Evolutionary conservation across 2,797 vertebrate species (phyloP).

Genomic region (Sitta carolinensis): DNA sequence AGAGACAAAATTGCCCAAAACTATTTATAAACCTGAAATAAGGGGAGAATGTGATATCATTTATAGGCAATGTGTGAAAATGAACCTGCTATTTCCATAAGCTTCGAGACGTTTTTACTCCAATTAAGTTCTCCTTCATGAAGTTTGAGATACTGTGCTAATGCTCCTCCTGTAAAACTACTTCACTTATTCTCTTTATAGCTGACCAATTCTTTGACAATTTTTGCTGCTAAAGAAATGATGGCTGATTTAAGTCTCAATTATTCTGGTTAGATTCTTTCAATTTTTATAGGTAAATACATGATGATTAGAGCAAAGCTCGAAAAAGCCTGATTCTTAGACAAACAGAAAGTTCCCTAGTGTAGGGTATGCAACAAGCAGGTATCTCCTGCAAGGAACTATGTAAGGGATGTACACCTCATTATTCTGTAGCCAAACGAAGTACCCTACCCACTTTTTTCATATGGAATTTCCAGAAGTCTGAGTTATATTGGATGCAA

Average conservation of each 20-base stretch:
- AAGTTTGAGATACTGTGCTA: not conserved
- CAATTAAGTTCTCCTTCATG: not conserved
- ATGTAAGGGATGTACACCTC: not conserved
- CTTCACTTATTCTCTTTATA: not conserved
- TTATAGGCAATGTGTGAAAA: not conserved
- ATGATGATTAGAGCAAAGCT: not conserved
- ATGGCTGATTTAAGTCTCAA: not conserved
- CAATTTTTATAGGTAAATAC: not conserved
- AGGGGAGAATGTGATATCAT: not conserved
- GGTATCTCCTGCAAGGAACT: not conserved
- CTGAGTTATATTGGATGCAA: not conserved
- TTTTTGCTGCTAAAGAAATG: not conserved
- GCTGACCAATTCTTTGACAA: not conserved
- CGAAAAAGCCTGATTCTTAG: not conserved
- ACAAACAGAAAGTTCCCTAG: not conserved
- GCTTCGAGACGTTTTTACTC: not conserved
- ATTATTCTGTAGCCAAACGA: not conserved
- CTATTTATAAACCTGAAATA: slow-evolving; percentile 19
- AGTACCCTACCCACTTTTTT: not conserved
- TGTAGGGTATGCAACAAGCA: not conserved
- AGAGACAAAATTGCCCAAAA: not conserved
- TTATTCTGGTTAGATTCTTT: not conserved
- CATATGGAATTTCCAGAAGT: not conserved
- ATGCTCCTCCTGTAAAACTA: not conserved
- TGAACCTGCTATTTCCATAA: slow-evolving; percentile 9